These are phyloP conservation scores for Tolypeutes matacus DNA, from an alignment of 2,797 vertebrate genomes.

Conservation along the genomic window DNA sequence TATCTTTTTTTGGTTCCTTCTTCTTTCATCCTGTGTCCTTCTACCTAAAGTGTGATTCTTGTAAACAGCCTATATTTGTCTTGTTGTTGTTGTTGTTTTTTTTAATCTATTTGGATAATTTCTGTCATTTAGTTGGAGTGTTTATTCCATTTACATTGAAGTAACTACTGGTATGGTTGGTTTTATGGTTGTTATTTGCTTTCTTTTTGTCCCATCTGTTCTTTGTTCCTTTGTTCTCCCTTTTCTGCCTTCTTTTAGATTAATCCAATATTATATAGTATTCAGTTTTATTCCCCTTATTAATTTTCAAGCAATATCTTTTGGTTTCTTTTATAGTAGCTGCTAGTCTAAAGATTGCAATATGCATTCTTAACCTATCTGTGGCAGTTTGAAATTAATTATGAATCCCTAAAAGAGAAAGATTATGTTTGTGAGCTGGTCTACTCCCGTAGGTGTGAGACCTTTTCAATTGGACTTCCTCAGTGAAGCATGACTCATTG, in stretches of 20 bases:
- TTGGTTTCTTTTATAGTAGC: not conserved
- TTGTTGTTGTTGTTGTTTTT: not conserved
- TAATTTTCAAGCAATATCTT: slow-evolving; percentile 4
- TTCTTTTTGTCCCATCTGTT: not conserved
- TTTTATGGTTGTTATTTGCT: not conserved
- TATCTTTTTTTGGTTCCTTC: not conserved
- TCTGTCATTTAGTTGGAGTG: not conserved
- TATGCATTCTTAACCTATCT: not conserved
- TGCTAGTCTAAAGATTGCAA: not conserved
- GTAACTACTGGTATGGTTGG: not conserved
- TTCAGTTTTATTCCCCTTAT: not conserved
- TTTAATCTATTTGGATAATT: not conserved
- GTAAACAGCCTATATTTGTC: not conserved
- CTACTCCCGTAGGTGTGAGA: too few relatives aligned
- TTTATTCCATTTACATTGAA: not conserved
- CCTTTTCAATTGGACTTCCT: too few relatives aligned
- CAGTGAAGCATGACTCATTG: too few relatives aligned
- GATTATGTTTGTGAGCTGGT: too few relatives aligned
- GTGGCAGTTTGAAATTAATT: too few relatives aligned
- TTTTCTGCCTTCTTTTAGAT: not conserved
- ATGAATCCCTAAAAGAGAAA: too few relatives aligned
- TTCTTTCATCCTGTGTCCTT: not conserved
- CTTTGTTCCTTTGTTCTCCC: not conserved
- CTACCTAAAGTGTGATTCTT: not conserved
- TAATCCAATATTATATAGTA: not conserved